phyloP scores from a whole-genome alignment of 2,113 vertebrate species.

The Hydropotes inermis region DNA sequence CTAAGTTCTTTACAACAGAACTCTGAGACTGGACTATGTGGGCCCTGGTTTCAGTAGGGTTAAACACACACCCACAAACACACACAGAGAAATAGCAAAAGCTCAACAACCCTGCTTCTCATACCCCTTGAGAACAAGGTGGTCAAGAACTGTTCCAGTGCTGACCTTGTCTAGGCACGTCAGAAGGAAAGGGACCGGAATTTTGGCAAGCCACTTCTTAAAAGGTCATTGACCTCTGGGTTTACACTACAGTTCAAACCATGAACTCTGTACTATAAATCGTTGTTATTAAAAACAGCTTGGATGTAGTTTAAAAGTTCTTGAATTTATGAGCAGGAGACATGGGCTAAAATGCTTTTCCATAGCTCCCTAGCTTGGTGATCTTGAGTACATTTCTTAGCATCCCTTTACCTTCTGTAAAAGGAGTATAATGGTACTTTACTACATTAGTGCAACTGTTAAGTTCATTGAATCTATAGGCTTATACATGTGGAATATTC shows the following conservation, averaged over 20 bases:
- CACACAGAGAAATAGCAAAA: background rate
- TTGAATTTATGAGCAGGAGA: slow-evolving; percentile 27
- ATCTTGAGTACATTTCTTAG: background rate
- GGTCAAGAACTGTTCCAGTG: background rate
- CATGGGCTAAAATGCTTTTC: background rate
- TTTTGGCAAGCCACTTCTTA: slow-evolving; percentile 39
- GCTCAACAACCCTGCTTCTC: background rate
- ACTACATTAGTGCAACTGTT: background rate
- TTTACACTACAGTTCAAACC: slow-evolving; percentile 33
- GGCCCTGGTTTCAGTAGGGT: background rate
- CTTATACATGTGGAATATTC: background rate
- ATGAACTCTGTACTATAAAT: slow-evolving; percentile 15
- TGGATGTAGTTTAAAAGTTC: background rate
- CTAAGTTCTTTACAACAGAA: background rate
- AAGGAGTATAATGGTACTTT: background rate
- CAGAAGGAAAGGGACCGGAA: slow-evolving; percentile 34
- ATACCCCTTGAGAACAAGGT: background rate
- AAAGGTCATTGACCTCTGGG: slow-evolving; percentile 15
- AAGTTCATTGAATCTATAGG: background rate
- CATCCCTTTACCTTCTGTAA: background rate
- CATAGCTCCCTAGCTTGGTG: background rate
- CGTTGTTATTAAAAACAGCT: slow-evolving; percentile 21
- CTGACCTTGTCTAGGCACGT: background rate
- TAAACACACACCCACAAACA: background rate
- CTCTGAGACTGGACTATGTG: background rate